Evolutionary conservation across 2,888 invertebrate genomes (phyloP), one percentile per base, ranked within the genome.

Genomic region (Eulithis prunata): DNA sequence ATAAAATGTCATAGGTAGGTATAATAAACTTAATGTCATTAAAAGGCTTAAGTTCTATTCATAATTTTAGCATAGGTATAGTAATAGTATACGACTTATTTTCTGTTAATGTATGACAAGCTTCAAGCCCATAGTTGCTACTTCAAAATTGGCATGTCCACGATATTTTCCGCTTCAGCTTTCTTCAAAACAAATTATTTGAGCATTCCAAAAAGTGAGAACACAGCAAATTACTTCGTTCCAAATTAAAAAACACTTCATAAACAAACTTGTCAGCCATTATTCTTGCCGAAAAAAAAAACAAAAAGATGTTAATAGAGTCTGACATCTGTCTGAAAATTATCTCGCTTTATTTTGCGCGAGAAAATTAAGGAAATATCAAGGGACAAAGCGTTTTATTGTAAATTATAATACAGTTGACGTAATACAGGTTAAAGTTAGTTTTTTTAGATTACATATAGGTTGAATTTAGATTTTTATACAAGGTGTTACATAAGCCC

Each of bases 171-270:
- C 14, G 8, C 11, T n/a, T 12, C 1, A 49, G 8, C 21, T 8
- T 49, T 21, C 21, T 21, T 13, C 47, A 14, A 14, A 47, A 47
- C 13, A 47, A 47, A 47, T 47, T 47, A 49, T 21, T 4, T 49
- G 0, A 41, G 41, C 46, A 46, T n/a, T 32, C 32, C 46, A 46
- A 4, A 21, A 12, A 32, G n/a, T 32, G 32, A 32, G n/a, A n/a
- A 52, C 52, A 46, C 46, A 13, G 14, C 8, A 47, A 46, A 46
- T 46, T 36, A 32, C 32, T 57, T 46, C 21, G 28, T 57, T 46
- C 32, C 46, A 57, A 57, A 57, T 57, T 57, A 57, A 57, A 66
- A 64, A 51, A 66, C 58, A 58, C 64, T 60, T 51, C 38, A 51
- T 52, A 38, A 60, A 59, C 36, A 56, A 56, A 32, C 57, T 65